These are phyloP conservation scores for Oreotrochilus melanogaster DNA, from an alignment of 2,113 vertebrate genomes.

Conservation along the genomic window DNA sequence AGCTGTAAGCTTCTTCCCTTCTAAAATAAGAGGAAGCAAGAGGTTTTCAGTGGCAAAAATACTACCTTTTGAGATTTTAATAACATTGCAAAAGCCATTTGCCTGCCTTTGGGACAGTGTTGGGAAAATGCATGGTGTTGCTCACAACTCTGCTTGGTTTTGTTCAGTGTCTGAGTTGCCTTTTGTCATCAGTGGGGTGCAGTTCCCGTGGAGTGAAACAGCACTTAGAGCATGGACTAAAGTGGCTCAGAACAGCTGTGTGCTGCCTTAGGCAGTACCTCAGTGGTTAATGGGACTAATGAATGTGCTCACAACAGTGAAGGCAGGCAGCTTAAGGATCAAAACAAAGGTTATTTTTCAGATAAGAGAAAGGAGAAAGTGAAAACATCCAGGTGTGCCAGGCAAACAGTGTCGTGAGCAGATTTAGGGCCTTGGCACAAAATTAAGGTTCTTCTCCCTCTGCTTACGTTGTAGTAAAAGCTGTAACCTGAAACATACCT, in stretches of 20 bases:
- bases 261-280: slow-evolving; percentile 20
- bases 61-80: slow-evolving; percentile 12
- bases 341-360: not conserved
- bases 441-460: not conserved
- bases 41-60: not conserved
- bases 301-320: not conserved
- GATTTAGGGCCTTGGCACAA: not conserved
- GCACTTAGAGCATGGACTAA: not conserved
- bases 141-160: slow-evolving; percentile 33
- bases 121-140: slow-evolving; percentile 8
- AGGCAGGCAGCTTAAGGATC: not conserved
- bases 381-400: not conserved
- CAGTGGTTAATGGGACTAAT: slow-evolving; percentile 27
- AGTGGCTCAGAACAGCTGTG: slow-evolving; percentile 15
- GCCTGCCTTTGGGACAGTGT: not conserved
- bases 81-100: not conserved
- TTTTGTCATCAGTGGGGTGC: slow-evolving; percentile 14
- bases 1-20: not conserved
- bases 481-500: not conserved
- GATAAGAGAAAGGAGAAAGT: not conserved
- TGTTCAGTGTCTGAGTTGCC: not conserved
- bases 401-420: not conserved
- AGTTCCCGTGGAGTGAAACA: not conserved
- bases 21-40: slow-evolving; percentile 14
- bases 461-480: not conserved